These are phyloP conservation scores for Netelia virgata DNA, from an alignment of 2,888 invertebrate species.

Conservation along the genomic window DNA sequence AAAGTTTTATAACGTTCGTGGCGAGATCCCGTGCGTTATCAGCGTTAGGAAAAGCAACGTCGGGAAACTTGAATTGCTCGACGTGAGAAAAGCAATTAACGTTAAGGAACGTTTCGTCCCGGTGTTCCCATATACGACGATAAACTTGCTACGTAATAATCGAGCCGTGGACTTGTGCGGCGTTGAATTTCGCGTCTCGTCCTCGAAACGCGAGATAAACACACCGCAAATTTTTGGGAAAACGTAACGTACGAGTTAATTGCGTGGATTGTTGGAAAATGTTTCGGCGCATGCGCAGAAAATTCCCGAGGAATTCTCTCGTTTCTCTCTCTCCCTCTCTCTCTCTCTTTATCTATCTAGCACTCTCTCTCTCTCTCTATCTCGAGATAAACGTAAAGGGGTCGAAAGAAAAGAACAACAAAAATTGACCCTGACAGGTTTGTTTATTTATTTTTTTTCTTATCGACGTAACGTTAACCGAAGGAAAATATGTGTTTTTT, in stretches of 20 bases:
- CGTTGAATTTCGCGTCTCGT: too few relatives aligned
- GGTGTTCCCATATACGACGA: neutral
- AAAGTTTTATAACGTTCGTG: too few relatives aligned
- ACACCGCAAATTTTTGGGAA: neutral
- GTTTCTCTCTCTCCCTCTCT: too few relatives aligned
- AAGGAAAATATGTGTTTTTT: conserved; percentile 1
- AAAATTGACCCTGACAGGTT: too few relatives aligned
- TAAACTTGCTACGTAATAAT: neutral
- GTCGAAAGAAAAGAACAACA: too few relatives aligned
- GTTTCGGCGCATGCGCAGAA: neutral
- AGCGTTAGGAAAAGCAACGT: neutral
- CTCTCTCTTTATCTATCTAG: too few relatives aligned
- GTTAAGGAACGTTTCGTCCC: conserved; percentile 30
- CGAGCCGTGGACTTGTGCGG: neutral
- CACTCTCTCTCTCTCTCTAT: too few relatives aligned
- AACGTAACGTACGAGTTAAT: neutral
- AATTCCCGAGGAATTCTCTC: too few relatives aligned
- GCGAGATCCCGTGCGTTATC: neutral
- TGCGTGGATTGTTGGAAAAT: neutral
- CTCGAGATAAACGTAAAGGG: too few relatives aligned
- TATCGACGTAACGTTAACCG: too few relatives aligned
- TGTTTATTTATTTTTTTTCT: too few relatives aligned
- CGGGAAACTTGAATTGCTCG: neutral
- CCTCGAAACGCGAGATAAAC: neutral
- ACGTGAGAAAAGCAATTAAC: conserved; percentile 31